These are phyloP conservation scores for Thalassoma bifasciatum DNA, from an alignment of 2,113 vertebrate species.

Conservation along the genomic window DNA sequence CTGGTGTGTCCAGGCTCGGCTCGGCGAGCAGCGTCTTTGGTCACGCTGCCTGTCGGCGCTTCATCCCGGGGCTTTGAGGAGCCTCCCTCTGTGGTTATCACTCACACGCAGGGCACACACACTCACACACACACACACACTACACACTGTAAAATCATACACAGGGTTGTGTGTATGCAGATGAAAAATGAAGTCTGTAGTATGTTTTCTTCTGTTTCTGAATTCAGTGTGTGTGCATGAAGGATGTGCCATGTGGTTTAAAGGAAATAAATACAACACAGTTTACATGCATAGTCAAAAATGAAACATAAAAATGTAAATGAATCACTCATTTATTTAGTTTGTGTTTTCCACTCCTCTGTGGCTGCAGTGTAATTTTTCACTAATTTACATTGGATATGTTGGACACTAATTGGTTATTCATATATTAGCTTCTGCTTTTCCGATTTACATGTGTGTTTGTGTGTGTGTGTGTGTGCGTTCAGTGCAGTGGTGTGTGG, in stretches of 20 bases:
- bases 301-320: conserved; percentile 7
- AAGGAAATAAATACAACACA: conserved; percentile 13
- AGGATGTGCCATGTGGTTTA: conserved; percentile 12
- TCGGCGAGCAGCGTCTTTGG: conserved; percentile 59
- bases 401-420: conserved; percentile 58
- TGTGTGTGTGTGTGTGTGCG: conserved; percentile 9
- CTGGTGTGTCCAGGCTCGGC: conserved; percentile 47
- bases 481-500: conserved; percentile 50
- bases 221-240: not conserved
- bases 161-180: conserved; percentile 38
- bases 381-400: conserved; percentile 47
- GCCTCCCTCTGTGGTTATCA: conserved; percentile 48
- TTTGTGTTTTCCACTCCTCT: conserved; percentile 33
- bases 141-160: conserved; percentile 6
- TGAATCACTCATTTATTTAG: conserved; percentile 6
- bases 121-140: conserved; percentile 30
- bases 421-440: conserved; percentile 53
- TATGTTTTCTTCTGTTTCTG: conserved; percentile 29
- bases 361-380: conserved; percentile 50
- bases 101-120: conserved; percentile 40
- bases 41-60: conserved; percentile 57
- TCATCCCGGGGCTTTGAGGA: conserved; percentile 66
- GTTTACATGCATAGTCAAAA: not conserved
- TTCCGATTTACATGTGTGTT: conserved; percentile 16
- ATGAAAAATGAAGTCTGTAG: conserved; percentile 24